Evolutionary conservation across 2,113 vertebrate genomes (phyloP).

Genomic region (Chaetops frenatus): DNA sequence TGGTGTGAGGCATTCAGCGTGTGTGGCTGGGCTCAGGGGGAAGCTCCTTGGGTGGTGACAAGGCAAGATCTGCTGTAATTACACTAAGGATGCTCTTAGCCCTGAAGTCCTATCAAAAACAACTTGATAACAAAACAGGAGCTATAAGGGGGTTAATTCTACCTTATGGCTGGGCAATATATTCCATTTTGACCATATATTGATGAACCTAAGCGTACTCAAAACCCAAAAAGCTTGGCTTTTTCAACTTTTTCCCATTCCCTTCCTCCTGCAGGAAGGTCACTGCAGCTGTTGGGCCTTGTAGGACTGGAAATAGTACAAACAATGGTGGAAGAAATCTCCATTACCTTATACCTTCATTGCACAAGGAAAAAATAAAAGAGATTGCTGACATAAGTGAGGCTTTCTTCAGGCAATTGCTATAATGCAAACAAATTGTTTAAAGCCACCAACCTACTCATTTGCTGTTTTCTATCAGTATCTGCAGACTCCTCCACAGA

Average conservation of each 20-base stretch:
- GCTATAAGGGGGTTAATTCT: not conserved
- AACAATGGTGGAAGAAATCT: not conserved
- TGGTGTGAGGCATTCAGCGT: rapidly evolving
- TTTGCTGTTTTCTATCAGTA: not conserved
- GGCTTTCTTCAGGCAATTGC: not conserved
- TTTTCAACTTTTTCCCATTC: not conserved
- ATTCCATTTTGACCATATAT: not conserved
- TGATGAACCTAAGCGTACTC: not conserved
- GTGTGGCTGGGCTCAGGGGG: not conserved
- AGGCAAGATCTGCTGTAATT: not conserved
- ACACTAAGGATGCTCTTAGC: not conserved
- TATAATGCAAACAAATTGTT: not conserved
- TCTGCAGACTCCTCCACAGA: not conserved
- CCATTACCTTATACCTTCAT: not conserved
- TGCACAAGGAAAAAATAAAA: not conserved
- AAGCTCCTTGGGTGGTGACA: not conserved
- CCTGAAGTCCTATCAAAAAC: not conserved
- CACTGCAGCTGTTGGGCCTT: not conserved
- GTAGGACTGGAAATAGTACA: not conserved
- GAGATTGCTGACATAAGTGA: not conserved
- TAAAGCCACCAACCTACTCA: not conserved
- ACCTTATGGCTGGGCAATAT: not conserved
- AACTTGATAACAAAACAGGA: not conserved
- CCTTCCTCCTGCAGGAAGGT: not conserved
- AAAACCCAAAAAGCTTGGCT: not conserved